Evolutionary conservation across 2,113 vertebrate species (phyloP), one percentile per base, ranked within the genome.

Genomic region (Pipa parva): DNA sequence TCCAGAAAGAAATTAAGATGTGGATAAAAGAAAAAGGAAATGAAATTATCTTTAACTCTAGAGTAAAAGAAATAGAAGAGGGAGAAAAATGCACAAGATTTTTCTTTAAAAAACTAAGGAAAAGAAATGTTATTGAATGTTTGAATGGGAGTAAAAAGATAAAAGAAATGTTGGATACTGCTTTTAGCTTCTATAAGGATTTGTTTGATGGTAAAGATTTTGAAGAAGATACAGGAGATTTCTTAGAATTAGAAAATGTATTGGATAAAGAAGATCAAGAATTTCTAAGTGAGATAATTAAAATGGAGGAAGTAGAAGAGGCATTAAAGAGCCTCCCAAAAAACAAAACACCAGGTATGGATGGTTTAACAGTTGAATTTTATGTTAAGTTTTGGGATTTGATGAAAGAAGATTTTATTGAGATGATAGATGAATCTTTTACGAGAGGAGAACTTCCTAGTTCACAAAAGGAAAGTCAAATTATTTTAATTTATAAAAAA

Each of bases 321-420:
- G 12, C 52, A 2, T 24, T 24, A 25, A 55, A 26, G 7, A 17
- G 52, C 25, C 7, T 28, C 29, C 15, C 27, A n/a, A n/a, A n/a
- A n/a, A n/a, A n/a, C n/a, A n/a, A n/a, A n/a, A n/a, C n/a, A n/a
- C n/a, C n/a, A n/a, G n/a, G n/a, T n/a, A n/a, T n/a, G n/a, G n/a
- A n/a, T n/a, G n/a, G n/a, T n/a, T n/a, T n/a, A n/a, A n/a, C 52
- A n/a, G 52, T 55, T 2, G 52, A 55, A 28, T 55, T 55, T 55
- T 55, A 55, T 29, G 2, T 1, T n/a, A 17, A 1, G 2, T 29
- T 55, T 7, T 55, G 52, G 52, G 2, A n/a, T 28, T 8, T 55
- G 26, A 4, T 55, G 5, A n/a, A n/a, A n/a, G n/a, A n/a, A n/a
- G n/a, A n/a, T n/a, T n/a, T n/a, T n/a, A n/a, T n/a, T n/a, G n/a